Conservation (phyloP, 2,888 invertebrate genomes). For the Sepioteuthis lessoniana region DNA sequence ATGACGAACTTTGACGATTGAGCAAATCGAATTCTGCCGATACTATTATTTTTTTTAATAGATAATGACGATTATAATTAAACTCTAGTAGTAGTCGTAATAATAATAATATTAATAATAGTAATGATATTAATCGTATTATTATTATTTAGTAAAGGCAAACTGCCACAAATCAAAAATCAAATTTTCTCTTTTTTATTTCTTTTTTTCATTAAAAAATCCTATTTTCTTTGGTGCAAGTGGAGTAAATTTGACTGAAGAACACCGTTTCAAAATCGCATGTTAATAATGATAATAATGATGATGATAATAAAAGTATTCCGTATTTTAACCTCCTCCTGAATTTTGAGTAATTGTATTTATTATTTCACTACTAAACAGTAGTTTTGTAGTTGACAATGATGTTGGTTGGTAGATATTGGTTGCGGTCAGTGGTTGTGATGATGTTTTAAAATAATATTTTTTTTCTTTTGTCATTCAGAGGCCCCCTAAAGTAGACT, state of each 20-base stretch:
- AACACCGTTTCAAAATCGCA: neutral
- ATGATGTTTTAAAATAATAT: neutral
- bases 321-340: constrained; percentile 23
- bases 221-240: neutral
- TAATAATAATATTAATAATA: neutral
- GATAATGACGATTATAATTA: neutral
- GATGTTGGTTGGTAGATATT: no score
- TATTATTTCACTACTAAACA: neutral
- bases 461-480: neutral
- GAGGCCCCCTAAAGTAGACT: neutral
- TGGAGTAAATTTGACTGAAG: no score
- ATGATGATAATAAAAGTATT: neutral
- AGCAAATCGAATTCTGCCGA: neutral
- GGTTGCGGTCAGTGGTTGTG: neutral
- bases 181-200: neutral
- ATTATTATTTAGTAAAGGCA: neutral
- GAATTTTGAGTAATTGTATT: neutral
- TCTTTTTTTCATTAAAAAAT: neutral
- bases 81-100: neutral
- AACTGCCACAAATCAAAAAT: neutral
- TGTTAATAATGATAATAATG: neutral
- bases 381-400: neutral
- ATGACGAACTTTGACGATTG: constrained; percentile 20
- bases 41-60: neutral
- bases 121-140: neutral